Conservation (phyloP, 2,113 vertebrate genomes). For the Heterochromis multidens region DNA sequence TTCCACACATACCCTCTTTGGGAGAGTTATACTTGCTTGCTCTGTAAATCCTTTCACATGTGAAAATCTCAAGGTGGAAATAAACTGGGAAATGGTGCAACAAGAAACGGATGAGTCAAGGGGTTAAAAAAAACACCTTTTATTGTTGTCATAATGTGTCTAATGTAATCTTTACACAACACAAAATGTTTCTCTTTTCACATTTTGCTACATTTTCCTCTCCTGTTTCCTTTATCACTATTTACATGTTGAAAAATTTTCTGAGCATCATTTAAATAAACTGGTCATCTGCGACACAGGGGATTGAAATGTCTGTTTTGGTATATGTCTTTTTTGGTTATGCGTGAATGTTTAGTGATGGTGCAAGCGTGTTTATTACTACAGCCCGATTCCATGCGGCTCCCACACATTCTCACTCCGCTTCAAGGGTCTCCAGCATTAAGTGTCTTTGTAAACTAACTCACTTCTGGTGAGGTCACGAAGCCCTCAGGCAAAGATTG, state of each 20-base stretch:
- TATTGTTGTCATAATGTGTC: slow-evolving; percentile 46
- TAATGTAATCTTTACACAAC: slow-evolving; percentile 55
- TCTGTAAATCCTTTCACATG: too few relatives aligned
- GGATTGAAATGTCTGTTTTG: not conserved
- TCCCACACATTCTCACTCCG: not conserved
- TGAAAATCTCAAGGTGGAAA: not conserved
- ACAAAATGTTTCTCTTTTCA: slow-evolving; percentile 54
- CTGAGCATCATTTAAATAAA: slow-evolving; percentile 20
- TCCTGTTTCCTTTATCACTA: slow-evolving; percentile 47
- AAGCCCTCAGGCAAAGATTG: not conserved
- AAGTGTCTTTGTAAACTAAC: not conserved
- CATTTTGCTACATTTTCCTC: slow-evolving; percentile 54
- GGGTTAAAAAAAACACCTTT: slow-evolving; percentile 27
- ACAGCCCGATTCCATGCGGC: not conserved
- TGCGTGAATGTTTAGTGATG: not conserved
- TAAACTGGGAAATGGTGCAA: not conserved
- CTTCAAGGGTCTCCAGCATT: not conserved
- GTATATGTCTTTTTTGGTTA: not conserved
- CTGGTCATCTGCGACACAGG: slow-evolving; percentile 7
- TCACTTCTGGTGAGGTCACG: not conserved
- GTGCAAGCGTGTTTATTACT: not conserved
- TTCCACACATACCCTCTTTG: not conserved
- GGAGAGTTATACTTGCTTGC: too few relatives aligned
- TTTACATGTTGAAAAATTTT: slow-evolving; percentile 73
- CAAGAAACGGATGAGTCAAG: not conserved